phyloP scores from a whole-genome alignment of 2,888 invertebrate species.

The Phania funesta region DNA sequence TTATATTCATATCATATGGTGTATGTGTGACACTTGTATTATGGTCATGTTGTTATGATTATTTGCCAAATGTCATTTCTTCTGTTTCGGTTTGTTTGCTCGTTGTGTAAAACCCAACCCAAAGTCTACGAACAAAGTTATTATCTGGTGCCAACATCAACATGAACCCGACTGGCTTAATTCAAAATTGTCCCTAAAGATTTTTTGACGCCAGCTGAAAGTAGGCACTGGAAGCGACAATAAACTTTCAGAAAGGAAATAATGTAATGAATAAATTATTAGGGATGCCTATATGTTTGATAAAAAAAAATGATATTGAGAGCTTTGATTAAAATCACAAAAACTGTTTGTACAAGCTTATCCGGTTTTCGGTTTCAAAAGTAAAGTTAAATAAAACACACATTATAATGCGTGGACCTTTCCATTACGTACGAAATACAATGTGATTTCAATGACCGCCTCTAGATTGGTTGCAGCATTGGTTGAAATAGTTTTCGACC shows the following conservation, averaged over 20 bases:
- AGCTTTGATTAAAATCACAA: too few species aligned
- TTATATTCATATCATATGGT: background rate
- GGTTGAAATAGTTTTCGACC: too few species aligned
- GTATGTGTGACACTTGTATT: background rate
- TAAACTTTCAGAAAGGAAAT: background rate
- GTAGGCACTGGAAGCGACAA: slow-evolving; percentile 21
- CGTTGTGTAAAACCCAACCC: slow-evolving; percentile 44
- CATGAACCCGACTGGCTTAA: slow-evolving; percentile 27
- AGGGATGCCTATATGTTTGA: background rate
- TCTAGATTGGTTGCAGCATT: too few species aligned
- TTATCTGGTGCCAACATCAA: slow-evolving; percentile 40
- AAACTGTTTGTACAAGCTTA: too few species aligned
- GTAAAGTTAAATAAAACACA: too few species aligned
- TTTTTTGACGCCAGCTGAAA: slow-evolving; percentile 57
- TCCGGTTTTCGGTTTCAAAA: too few species aligned
- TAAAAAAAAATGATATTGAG: background rate
- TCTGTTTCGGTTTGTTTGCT: slow-evolving; percentile 23
- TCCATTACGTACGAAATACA: too few species aligned
- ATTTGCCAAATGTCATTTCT: slow-evolving; percentile 56
- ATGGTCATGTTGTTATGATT: slow-evolving; percentile 55
- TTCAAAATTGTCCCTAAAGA: slow-evolving; percentile 58
- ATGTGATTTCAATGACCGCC: too few species aligned
- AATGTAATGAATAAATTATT: background rate
- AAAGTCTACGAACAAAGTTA: slow-evolving; percentile 50
- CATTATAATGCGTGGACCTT: too few species aligned